Percentiles rank a stretch among this genome's conserved stretches.
These are phyloP conservation scores for Sebastes minor DNA, from an alignment of 2,797 vertebrate genomes.

Conservation along the genomic window DNA sequence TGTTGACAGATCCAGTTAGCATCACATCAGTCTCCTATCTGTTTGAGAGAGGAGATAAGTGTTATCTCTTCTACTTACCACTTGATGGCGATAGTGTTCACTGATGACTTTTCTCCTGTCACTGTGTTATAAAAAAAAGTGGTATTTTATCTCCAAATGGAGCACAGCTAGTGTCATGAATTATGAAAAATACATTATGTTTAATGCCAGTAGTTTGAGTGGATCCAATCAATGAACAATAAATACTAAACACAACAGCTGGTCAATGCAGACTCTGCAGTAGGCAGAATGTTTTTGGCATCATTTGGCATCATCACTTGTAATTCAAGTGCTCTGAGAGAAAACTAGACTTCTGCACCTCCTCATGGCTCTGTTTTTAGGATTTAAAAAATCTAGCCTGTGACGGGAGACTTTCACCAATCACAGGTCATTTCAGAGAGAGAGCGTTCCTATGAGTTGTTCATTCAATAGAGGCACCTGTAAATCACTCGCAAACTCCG, in stretches of 20 bases:
- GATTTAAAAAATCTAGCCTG: too few relatives aligned
- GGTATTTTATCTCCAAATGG: background rate
- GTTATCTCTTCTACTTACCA: constrained; percentile 9
- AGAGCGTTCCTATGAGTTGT: too few relatives aligned
- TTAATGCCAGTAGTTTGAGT: background rate
- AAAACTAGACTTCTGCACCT: too few relatives aligned
- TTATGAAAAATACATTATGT: background rate
- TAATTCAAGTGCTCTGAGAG: too few relatives aligned
- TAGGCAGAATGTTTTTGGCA: too few relatives aligned
- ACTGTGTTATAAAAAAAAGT: background rate
- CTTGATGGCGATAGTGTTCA: constrained; percentile 44
- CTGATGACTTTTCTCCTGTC: background rate
- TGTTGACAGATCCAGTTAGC: background rate
- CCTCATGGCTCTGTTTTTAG: too few relatives aligned
- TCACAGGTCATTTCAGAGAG: too few relatives aligned
- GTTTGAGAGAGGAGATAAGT: background rate
- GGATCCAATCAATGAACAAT: background rate
- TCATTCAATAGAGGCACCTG: too few relatives aligned
- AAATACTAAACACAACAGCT: background rate
- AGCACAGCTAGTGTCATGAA: background rate
- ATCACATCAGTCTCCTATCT: background rate
- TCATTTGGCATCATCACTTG: too few relatives aligned
- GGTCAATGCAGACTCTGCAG: background rate
- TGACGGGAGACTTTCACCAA: too few relatives aligned
- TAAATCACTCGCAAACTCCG: too few relatives aligned